phyloP scores from a whole-genome alignment of 2,888 invertebrate genomes.

The Brenthis hecate region DNA sequence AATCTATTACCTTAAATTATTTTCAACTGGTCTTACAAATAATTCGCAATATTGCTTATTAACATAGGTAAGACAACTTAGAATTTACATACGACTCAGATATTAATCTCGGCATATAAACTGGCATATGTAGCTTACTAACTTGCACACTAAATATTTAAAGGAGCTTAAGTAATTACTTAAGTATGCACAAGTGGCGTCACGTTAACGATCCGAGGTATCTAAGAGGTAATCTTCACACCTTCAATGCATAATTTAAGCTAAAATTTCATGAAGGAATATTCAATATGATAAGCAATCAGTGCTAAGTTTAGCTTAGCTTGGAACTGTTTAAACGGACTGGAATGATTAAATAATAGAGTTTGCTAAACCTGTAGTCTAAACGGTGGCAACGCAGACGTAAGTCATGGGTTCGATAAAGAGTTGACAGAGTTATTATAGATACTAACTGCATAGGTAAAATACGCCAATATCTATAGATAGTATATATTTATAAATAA shows the following conservation, averaged over 20 bases:
- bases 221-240: conserved; percentile 29
- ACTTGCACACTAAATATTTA: conserved; percentile 54
- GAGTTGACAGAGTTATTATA: too few species aligned
- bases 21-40: too few species aligned
- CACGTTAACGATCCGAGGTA: conserved; percentile 26
- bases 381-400: neutral
- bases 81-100: conserved; percentile 13
- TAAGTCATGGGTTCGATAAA: too few species aligned
- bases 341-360: too few species aligned
- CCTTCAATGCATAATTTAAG: conserved; percentile 30
- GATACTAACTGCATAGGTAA: too few species aligned
- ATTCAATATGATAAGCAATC: too few species aligned
- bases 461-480: too few species aligned
- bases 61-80: conserved; percentile 3
- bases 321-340: too few species aligned
- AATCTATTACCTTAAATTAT: too few species aligned
- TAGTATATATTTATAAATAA: too few species aligned
- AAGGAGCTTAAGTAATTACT: conserved; percentile 60
- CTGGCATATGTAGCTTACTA: conserved; percentile 15
- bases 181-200: conserved; percentile 46
- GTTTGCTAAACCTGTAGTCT: neutral
- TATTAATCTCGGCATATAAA: conserved; percentile 4
- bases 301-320: too few species aligned
- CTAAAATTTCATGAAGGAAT: neutral
- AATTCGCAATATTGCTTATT: neutral